phyloP scores from a whole-genome alignment of 2,888 invertebrate genomes.

The Ectropis crepuscularia region DNA sequence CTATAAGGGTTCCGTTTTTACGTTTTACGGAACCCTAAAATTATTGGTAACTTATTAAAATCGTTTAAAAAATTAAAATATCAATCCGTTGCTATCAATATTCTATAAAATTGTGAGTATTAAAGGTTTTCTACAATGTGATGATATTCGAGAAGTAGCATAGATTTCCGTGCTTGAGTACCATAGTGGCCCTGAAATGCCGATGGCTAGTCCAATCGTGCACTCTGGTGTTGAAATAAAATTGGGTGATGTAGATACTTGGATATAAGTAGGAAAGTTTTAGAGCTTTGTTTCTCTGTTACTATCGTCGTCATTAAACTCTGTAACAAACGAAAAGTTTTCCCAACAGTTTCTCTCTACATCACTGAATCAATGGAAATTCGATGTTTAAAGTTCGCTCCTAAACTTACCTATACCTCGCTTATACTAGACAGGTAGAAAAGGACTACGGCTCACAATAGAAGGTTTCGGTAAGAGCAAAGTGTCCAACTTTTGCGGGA shows the following conservation, averaged over 20 bases:
- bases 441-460: conserved; percentile 17
- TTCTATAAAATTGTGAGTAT: too few relatives aligned
- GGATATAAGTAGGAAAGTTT: conserved; percentile 4
- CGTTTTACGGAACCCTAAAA: too few relatives aligned
- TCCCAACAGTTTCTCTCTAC: conserved; percentile 22
- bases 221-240: neutral
- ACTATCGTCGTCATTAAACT: conserved; percentile 26
- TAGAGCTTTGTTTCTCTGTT: conserved; percentile 16
- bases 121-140: too few relatives aligned
- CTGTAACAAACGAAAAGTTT: conserved; percentile 30
- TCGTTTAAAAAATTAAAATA: too few relatives aligned
- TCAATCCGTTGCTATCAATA: too few relatives aligned
- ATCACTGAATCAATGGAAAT: conserved; percentile 33
- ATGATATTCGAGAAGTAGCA: too few relatives aligned
- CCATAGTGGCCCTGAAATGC: too few relatives aligned
- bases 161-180: too few relatives aligned
- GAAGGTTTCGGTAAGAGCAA: conserved; percentile 6
- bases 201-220: too few relatives aligned
- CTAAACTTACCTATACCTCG: conserved; percentile 17
- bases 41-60: too few relatives aligned
- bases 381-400: conserved; percentile 30
- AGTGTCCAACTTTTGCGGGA: conserved; percentile 9
- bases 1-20: too few relatives aligned
- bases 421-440: conserved; percentile 12
- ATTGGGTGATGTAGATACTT: neutral